Evolutionary conservation across 2,888 invertebrate species (phyloP), one percentile per base, ranked within the genome.

Genomic region (Ophraella communa): DNA sequence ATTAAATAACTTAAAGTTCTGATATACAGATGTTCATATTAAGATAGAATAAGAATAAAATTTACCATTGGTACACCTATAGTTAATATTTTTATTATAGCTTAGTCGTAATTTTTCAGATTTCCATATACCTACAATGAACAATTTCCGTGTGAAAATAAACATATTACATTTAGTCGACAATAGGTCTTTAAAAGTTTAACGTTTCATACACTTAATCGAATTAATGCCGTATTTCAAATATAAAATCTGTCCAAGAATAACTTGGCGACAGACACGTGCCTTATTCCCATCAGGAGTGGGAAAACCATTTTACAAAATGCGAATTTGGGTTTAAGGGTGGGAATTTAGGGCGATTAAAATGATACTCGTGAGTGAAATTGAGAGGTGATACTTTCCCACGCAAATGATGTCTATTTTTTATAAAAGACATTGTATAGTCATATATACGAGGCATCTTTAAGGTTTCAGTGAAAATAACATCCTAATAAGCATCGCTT

Each of bases 281-380:
- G 64, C 1, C 51, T 51, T 44, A 55, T 65, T 42, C 56, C 56
- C 49, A 51, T 51, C n/a, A 27, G 21, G 17, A 51, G 24, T 23
- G 17, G 24, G 27, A 24, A 21, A n/a, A 11, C 24, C 23, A 14
- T 52, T 60, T 60, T 60, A 42, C 44, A 60, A 39, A 30, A 60
- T 51, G 27, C 17, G 45, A 27, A 24, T 44, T 44, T 24, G 17
- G 60, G 60, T 52, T 60, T 52, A 52, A 52, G 27, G 52, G 52
- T 60, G 60, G 60, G 60, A 60, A 52, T 35, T 52, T 23, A 52
- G 60, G 59, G 59, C 52, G 59, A 60, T 52, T 60, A 60, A 44
- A n/a, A 20, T 23, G 44, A 14, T 21, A 60, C 3, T 44, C 18
- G 18, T 21, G 21, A 33, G 44, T 18, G 27, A 24, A 23, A 51